Evolutionary conservation across 2,888 invertebrate genomes (phyloP).

Genomic region (Ceraclea dissimilis): DNA sequence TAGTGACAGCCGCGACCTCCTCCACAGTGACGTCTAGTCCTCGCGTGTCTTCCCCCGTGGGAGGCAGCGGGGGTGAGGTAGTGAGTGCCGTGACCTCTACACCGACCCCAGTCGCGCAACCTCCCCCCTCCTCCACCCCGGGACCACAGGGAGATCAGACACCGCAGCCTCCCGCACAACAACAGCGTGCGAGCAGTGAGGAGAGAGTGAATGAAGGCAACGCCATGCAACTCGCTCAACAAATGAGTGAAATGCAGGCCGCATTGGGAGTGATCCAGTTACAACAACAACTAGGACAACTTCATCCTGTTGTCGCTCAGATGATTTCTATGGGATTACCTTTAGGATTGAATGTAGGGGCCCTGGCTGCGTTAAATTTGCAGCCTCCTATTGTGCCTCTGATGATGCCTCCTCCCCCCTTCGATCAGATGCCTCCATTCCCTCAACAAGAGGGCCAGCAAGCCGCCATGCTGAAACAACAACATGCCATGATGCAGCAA

Average conservation of each 20-base stretch:
- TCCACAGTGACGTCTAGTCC: conserved; percentile 43
- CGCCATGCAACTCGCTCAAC: conserved; percentile 56
- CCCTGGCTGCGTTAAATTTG: conserved; percentile 88
- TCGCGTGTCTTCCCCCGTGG: conserved; percentile 34
- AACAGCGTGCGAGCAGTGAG: conserved; percentile 26
- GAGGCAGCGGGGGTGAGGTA: conserved; percentile 32
- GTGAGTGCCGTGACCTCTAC: conserved; percentile 47
- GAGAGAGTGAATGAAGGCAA: conserved; percentile 10
- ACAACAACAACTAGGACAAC: conserved; percentile 76
- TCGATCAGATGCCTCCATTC: conserved; percentile 62
- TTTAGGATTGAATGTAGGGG: conserved; percentile 69
- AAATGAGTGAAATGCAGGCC: conserved; percentile 77
- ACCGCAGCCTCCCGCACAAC: conserved; percentile 25
- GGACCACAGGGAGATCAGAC: conserved; percentile 27
- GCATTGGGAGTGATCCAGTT: conserved; percentile 79
- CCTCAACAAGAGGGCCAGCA: conserved; percentile 36
- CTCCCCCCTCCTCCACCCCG: conserved; percentile 26
- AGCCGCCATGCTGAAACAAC: conserved; percentile 60
- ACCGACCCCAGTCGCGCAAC: conserved; percentile 28
- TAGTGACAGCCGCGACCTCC: conserved; percentile 54
- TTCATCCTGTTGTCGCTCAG: conserved; percentile 86
- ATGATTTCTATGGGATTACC: conserved; percentile 80
- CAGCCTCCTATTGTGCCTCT: conserved; percentile 86
- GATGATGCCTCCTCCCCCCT: conserved; percentile 80
- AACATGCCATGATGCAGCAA: conserved; percentile 59